A percentile compares a stretch with the other conserved stretches of the same genome.
Conservation (phyloP, 2,113 vertebrate species). For the Entosphenus tridentatus region DNA sequence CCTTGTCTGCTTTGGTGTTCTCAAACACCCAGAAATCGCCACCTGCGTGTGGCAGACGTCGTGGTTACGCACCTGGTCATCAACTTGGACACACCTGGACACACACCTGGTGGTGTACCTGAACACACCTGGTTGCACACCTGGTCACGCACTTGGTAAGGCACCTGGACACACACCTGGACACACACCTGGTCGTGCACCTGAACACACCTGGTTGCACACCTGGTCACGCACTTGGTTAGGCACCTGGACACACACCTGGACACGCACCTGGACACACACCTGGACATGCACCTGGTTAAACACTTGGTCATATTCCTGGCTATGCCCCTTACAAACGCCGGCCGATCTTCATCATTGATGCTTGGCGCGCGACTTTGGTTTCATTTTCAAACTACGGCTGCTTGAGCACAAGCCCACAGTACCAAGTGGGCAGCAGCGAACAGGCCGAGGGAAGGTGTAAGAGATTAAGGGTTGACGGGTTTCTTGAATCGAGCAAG, state of each 20-base stretch:
- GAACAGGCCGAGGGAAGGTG: too few species aligned
- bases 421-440: too few species aligned
- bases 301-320: too few species aligned
- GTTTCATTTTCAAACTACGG: too few species aligned
- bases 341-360: too few species aligned
- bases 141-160: neutral
- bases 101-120: neutral
- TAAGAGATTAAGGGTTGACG: too few species aligned
- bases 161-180: neutral
- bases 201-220: too few species aligned
- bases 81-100: neutral
- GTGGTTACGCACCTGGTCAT: neutral
- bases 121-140: neutral
- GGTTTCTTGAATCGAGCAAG: too few species aligned
- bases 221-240: neutral
- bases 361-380: too few species aligned
- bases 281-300: neutral
- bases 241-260: neutral
- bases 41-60: constrained; percentile 21
- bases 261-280: neutral
- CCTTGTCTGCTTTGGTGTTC: constrained; percentile 27
- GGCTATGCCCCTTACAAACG: too few species aligned
- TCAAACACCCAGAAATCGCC: constrained; percentile 44
- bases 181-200: neutral
- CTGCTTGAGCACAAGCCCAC: too few species aligned